Evolutionary conservation across 2,797 vertebrate species (phyloP).

Genomic region (Myripristis jacobus): DNA sequence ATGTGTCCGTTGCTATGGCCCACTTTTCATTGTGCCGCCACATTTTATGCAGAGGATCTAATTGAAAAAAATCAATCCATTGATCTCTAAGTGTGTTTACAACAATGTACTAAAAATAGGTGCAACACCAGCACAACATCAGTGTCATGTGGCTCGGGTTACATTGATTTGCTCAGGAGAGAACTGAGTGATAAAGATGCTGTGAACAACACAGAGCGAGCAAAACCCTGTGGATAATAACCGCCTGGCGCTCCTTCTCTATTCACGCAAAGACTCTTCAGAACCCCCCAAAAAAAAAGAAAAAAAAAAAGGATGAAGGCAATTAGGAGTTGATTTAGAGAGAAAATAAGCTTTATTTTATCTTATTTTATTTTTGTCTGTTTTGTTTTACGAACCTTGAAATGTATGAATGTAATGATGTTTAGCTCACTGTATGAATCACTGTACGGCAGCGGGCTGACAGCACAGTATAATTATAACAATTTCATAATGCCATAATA

Average conservation of each 20-base stretch:
- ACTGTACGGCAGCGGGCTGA: too few relatives aligned
- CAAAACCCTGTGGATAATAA: neutral
- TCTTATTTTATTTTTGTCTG: too few relatives aligned
- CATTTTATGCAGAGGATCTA: slow-evolving; percentile 86
- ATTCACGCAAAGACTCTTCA: neutral
- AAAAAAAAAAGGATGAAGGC: too few relatives aligned
- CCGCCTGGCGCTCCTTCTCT: neutral
- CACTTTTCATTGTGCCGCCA: slow-evolving; percentile 84
- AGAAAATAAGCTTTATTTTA: too few relatives aligned
- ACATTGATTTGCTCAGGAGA: slow-evolving; percentile 47
- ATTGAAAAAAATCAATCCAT: slow-evolving; percentile 78
- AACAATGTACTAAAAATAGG: slow-evolving; percentile 65
- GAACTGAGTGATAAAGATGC: slow-evolving; percentile 17
- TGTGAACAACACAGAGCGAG: neutral
- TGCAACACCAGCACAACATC: slow-evolving; percentile 61
- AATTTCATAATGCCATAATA: too few relatives aligned
- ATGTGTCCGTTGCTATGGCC: slow-evolving; percentile 85
- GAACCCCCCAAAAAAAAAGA: too few relatives aligned
- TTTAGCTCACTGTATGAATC: too few relatives aligned
- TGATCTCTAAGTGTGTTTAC: slow-evolving; percentile 71
- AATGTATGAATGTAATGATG: too few relatives aligned
- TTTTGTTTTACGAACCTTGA: too few relatives aligned
- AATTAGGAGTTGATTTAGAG: too few relatives aligned
- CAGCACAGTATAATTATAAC: too few relatives aligned
- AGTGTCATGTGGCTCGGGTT: slow-evolving; percentile 52